Conservation (phyloP, 2,113 vertebrate species). For the Chaenocephalus aceratus region DNA sequence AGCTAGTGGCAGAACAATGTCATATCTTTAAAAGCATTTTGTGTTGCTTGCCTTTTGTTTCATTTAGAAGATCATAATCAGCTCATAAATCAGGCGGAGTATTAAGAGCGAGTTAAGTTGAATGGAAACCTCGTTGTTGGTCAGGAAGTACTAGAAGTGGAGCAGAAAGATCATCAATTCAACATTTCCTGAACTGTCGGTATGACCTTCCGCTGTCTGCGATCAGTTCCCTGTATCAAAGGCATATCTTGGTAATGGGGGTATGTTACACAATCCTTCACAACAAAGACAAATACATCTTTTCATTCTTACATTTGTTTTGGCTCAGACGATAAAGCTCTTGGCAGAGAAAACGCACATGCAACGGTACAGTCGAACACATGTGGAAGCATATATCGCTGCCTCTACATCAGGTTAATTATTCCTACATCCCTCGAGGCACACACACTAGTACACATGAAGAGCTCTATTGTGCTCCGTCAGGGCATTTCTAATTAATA, state of each 20-base stretch:
- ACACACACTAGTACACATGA: slow-evolving; percentile 14
- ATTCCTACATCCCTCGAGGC: neutral
- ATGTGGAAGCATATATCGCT: neutral
- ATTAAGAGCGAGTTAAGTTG: neutral
- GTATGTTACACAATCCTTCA: neutral
- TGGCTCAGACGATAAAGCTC: neutral
- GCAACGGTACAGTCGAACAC: neutral
- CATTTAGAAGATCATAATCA: neutral
- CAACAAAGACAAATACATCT: neutral
- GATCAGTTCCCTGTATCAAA: slow-evolving; percentile 3
- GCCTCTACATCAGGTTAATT: neutral
- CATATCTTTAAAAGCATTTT: too few species aligned
- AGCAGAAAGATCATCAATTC: slow-evolving; percentile 12
- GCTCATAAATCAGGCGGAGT: neutral
- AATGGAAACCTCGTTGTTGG: neutral
- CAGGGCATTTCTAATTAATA: slow-evolving; percentile 50
- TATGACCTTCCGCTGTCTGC: neutral
- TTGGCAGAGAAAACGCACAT: neutral
- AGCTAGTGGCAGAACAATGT: too few species aligned
- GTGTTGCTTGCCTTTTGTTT: neutral
- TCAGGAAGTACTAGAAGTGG: slow-evolving; percentile 7
- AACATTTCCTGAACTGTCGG: slow-evolving; percentile 5
- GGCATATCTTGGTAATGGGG: neutral
- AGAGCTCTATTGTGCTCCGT: slow-evolving; percentile 32
- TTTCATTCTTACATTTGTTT: neutral